Base-by-base conservation (phyloP, 2,113 vertebrate genomes). In the Pachyramphus minor region DNA sequence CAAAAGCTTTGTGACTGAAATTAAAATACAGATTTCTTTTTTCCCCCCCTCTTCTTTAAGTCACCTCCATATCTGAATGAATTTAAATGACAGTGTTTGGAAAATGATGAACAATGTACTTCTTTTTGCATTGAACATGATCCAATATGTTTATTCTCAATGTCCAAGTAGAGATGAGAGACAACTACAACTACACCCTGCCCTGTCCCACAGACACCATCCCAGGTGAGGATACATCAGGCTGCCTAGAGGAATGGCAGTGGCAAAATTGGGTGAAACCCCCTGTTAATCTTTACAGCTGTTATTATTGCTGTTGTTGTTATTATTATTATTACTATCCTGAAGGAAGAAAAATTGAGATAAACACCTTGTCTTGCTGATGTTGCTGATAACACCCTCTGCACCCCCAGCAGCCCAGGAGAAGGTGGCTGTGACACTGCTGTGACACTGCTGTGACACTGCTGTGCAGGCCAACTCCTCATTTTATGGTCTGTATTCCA, bases 201-300 rank as follows among this genome's bases (percentile, higher is more conserved):
- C 30, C 44, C 5, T 1, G 35, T 47, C 24, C 35, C 12, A 55
- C 10, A 27, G n/a, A 15, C 41, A 39, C 8, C 6, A 0, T 25
- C 42, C 55, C 28, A 16, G 7, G 31, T 4, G 9, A 67, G n/a
- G 25, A 27, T 6, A 42, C 11, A 24, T 52, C 42, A 24, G n/a
- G 27, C 53, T 78, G 25, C 14, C 37, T 78, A 37, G 44, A 58
- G 30, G 22, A 85, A 73, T 0, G 4, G 33, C 72, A 56, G 44
- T 21, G 31, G 14, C 27, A 53, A 37, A 74, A 69, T 9, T 19
- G 44, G 20, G 19, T 64, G 44, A 69, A 90, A 78, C 12, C 42
- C 13, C 18, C n/a, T 50, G 19, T 84, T 71, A 71, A 56, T 5
- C 12, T 64, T 50, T 50, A 50, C 14, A n/a, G 21, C 28, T 76